These are phyloP conservation scores for Turritopsis rubra DNA, from an alignment of 30 jellyfish, hydroid and myxozoan genomes.

Conservation along the genomic window DNA sequence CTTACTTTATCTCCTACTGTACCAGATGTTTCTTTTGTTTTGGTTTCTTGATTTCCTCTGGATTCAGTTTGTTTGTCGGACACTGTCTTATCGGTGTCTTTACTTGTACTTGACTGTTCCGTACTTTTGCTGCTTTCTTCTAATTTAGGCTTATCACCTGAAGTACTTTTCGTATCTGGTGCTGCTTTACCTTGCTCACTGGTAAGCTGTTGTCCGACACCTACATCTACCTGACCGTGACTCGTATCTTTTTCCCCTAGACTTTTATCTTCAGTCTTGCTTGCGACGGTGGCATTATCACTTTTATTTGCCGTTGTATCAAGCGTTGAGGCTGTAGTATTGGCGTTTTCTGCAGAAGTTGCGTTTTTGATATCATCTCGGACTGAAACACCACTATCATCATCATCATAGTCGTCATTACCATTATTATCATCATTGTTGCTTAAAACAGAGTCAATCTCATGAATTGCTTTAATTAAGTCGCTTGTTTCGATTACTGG, in stretches of 20 bases:
- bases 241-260: slow-evolving; percentile 24
- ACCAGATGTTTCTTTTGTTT: neutral
- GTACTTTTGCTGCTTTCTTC: slow-evolving; percentile 1
- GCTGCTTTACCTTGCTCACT: slow-evolving; percentile 21
- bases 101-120: neutral
- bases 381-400: slow-evolving; percentile 20
- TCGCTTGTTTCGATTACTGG: slow-evolving; percentile 25
- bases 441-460: slow-evolving; percentile 10
- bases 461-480: slow-evolving; percentile 19
- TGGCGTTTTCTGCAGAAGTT: slow-evolving; percentile 14
- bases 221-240: slow-evolving; percentile 21
- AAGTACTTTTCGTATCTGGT: slow-evolving; percentile 5
- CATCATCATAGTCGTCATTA: slow-evolving; percentile 51
- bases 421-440: slow-evolving; percentile 41
- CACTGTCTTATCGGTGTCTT: slow-evolving; percentile 16
- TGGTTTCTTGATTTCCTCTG: slow-evolving; percentile 12
- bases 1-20: slow-evolving; percentile 7
- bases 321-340: slow-evolving; percentile 5
- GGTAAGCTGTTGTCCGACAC: slow-evolving; percentile 26
- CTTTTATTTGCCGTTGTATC: neutral
- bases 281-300: slow-evolving; percentile 22
- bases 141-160: neutral
- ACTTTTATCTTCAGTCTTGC: slow-evolving; percentile 23
- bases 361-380: slow-evolving; percentile 26
- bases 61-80: neutral